phyloP scores from a whole-genome alignment of 2,113 vertebrate genomes.

The Atractosteus spatula region DNA sequence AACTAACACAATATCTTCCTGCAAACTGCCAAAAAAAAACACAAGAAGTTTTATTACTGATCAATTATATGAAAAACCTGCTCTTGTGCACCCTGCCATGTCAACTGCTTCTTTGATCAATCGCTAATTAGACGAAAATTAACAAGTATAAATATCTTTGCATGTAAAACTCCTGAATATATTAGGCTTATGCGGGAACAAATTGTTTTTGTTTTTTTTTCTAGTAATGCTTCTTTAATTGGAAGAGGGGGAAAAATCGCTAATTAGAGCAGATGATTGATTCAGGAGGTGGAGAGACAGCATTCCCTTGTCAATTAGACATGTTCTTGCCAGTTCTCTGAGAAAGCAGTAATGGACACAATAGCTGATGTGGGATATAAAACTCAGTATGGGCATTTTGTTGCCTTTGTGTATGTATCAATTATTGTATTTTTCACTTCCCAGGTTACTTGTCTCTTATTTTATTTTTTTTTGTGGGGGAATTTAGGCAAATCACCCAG shows the following conservation, averaged over 20 bases:
- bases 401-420: no score
- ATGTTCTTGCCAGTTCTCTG: conserved; percentile 7
- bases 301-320: conserved; percentile 58
- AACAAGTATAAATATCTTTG: conserved; percentile 19
- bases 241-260: conserved; percentile 50
- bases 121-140: conserved; percentile 49
- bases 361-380: no score
- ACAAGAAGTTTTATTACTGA: conserved; percentile 30
- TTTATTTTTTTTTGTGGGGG: no score
- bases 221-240: conserved; percentile 59
- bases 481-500: no score
- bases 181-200: conserved; percentile 40
- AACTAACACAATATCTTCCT: conserved; percentile 20
- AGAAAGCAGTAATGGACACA: no score
- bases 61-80: conserved; percentile 40
- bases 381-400: no score
- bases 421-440: no score
- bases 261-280: conserved; percentile 54
- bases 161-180: conserved; percentile 43
- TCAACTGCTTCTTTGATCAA: conserved; percentile 58
- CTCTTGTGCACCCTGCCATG: conserved; percentile 42
- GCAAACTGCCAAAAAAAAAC: conserved; percentile 16
- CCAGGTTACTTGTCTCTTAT: no score
- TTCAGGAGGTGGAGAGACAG: conserved; percentile 43
- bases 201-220: conserved; percentile 53